phyloP scores from a whole-genome alignment of 1,140 invertebrate genomes.

The Zaprionus ghesquierei region DNA sequence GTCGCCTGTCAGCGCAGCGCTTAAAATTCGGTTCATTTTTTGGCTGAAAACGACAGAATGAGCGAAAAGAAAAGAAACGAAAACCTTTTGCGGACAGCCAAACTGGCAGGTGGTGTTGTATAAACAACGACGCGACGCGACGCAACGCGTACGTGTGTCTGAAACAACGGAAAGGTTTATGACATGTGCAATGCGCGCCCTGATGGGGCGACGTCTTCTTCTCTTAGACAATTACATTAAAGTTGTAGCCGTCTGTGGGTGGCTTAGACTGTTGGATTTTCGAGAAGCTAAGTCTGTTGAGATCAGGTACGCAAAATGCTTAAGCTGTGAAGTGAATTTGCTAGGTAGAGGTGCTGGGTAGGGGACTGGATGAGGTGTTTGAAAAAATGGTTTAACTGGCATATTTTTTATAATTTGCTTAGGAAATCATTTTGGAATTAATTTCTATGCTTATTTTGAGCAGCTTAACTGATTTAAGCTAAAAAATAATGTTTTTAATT shows the following conservation, averaged over 20 bases:
- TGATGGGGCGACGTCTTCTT: slow-evolving; percentile 22
- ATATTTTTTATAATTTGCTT: too few species aligned
- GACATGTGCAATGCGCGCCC: slow-evolving; percentile 10
- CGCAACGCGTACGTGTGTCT: neutral
- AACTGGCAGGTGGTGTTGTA: slow-evolving; percentile 49
- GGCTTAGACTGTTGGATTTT: neutral
- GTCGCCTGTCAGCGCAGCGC: slow-evolving; percentile 46
- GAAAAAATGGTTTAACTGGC: too few species aligned
- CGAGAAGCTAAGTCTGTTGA: neutral
- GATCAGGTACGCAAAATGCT: neutral
- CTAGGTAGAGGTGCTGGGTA: neutral
- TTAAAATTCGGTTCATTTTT: slow-evolving; percentile 29
- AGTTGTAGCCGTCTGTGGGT: neutral
- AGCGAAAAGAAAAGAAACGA: neutral
- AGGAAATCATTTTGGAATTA: too few species aligned
- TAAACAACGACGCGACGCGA: neutral
- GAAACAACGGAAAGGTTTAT: slow-evolving; percentile 11
- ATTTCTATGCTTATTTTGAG: too few species aligned
- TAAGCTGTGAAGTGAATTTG: neutral
- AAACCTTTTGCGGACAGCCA: slow-evolving; percentile 41
- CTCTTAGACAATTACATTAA: slow-evolving; percentile 21
- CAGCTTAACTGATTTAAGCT: too few species aligned
- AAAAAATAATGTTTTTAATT: too few species aligned
- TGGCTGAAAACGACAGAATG: neutral
- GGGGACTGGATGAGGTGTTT: too few species aligned